Percentiles rank a stretch among this genome's conserved stretches.
These are phyloP conservation scores for Artemisiospiza belli DNA, from an alignment of 2,113 vertebrate species.

Conservation along the genomic window DNA sequence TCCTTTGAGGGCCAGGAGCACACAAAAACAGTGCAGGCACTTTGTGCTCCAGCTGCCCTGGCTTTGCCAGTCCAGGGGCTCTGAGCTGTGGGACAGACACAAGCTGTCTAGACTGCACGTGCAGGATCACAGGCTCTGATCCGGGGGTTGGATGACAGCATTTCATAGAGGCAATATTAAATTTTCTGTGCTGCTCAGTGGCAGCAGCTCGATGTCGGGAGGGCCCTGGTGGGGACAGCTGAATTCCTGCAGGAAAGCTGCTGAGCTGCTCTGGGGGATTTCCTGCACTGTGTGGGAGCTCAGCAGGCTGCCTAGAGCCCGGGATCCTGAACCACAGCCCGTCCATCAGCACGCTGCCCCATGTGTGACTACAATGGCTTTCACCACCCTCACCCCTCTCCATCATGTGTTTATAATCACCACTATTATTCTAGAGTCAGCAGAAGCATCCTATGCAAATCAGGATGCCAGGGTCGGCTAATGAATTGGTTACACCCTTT, in stretches of 20 bases:
- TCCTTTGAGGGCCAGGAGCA: not conserved
- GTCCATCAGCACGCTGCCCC: slow-evolving; percentile 43
- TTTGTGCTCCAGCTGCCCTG: not conserved
- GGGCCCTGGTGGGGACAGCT: not conserved
- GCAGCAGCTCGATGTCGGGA: not conserved
- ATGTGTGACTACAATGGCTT: slow-evolving; percentile 46
- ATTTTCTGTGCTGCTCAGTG: not conserved
- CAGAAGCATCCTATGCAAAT: slow-evolving; percentile 60
- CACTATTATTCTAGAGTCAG: slow-evolving; percentile 15
- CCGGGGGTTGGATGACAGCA: not conserved
- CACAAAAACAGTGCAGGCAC: not conserved
- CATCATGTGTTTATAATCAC: slow-evolving; percentile 57
- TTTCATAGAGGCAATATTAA: slow-evolving; percentile 10
- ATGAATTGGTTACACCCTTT: slow-evolving; percentile 8
- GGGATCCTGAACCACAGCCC: slow-evolving; percentile 5
- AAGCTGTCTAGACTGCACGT: slow-evolving; percentile 48
- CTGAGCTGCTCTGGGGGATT: not conserved
- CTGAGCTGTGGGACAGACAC: not conserved
- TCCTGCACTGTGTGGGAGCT: slow-evolving; percentile 17
- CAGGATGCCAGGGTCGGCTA: slow-evolving; percentile 10
- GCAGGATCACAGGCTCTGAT: slow-evolving; percentile 29
- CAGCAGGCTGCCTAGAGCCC: slow-evolving; percentile 39
- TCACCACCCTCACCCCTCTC: slow-evolving; percentile 51
- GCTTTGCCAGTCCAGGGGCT: not conserved
- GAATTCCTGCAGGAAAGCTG: slow-evolving; percentile 23